These are phyloP conservation scores for Lampropteryx suffumata DNA, from an alignment of 2,888 invertebrate species.

Conservation along the genomic window DNA sequence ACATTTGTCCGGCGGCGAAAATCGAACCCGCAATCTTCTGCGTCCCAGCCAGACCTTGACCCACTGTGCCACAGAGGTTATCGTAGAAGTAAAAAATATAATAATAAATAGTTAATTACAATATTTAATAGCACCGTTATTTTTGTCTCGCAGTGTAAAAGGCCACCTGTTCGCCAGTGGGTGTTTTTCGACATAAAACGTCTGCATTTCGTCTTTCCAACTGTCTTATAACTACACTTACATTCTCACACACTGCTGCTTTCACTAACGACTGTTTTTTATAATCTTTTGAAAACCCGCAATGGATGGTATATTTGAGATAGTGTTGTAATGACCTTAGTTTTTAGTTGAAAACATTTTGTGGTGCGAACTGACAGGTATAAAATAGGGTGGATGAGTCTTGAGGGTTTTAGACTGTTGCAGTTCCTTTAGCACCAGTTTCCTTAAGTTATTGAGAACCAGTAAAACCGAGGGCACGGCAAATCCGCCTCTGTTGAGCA, in stretches of 20 bases:
- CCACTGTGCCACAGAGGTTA: too few relatives aligned
- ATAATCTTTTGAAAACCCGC: background rate
- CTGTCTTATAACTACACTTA: background rate
- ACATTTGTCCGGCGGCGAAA: too few relatives aligned
- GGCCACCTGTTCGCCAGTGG: conserved; percentile 28
- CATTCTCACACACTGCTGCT: conserved; percentile 7
- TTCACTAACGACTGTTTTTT: background rate
- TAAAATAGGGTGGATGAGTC: conserved; percentile 13
- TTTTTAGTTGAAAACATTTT: conserved; percentile 6
- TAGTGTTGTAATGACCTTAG: background rate
- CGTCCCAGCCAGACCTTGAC: too few relatives aligned
- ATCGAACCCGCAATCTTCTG: too few relatives aligned
- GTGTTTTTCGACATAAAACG: conserved; percentile 25
- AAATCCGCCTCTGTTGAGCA: too few relatives aligned
- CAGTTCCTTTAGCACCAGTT: background rate
- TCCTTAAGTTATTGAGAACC: too few relatives aligned
- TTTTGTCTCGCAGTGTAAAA: conserved; percentile 20
- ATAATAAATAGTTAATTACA: too few relatives aligned
- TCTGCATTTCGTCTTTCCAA: conserved; percentile 18
- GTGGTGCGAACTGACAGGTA: conserved; percentile 15
- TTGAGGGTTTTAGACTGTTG: conserved; percentile 7
- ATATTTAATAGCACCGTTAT: background rate
- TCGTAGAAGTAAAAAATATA: too few relatives aligned
- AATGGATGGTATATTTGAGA: background rate
- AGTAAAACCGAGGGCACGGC: too few relatives aligned